A percentile compares a stretch with the other conserved stretches of the same genome.
These are phyloP conservation scores for Drosophila mercatorum DNA, from an alignment of 2,888 invertebrate species.

Conservation along the genomic window DNA sequence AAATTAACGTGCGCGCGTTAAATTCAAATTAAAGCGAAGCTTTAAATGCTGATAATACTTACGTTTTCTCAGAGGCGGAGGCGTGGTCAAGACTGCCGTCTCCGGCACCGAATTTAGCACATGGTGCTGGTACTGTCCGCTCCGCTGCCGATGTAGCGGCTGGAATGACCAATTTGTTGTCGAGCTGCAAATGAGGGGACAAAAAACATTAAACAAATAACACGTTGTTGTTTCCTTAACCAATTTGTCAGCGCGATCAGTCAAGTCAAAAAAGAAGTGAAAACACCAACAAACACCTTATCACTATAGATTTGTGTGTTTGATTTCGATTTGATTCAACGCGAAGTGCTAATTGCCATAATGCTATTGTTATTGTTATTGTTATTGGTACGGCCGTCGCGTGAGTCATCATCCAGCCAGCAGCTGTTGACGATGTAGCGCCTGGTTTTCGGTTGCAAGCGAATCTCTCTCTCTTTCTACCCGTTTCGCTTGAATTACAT, in stretches of 20 bases:
- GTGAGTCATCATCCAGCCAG: conserved; percentile 53
- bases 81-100: conserved; percentile 65
- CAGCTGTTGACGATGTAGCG: conserved; percentile 51
- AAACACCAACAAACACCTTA: conserved; percentile 41
- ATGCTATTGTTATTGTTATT: conserved; percentile 45
- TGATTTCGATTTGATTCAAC: conserved; percentile 71
- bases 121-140: conserved; percentile 65
- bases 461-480: conserved; percentile 32
- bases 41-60: conserved; percentile 43
- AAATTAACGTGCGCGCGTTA: conserved; percentile 19
- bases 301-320: conserved; percentile 55
- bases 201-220: conserved; percentile 24
- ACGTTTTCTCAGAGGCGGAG: conserved; percentile 66
- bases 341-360: conserved; percentile 70
- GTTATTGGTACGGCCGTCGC: conserved; percentile 20
- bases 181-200: conserved; percentile 55
- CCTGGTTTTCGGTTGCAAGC: conserved; percentile 53
- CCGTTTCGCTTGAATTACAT: conserved; percentile 64
- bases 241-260: conserved; percentile 46
- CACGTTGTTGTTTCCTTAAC: conserved; percentile 44
- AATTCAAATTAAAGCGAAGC: conserved; percentile 27
- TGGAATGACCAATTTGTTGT: conserved; percentile 80
- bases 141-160: conserved; percentile 71
- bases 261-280: too few relatives aligned
- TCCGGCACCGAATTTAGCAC: conserved; percentile 71